Percentiles rank a stretch among this genome's conserved stretches.
These are phyloP conservation scores for Teleiodes luculella DNA, from an alignment of 2,888 invertebrate species.

Conservation along the genomic window DNA sequence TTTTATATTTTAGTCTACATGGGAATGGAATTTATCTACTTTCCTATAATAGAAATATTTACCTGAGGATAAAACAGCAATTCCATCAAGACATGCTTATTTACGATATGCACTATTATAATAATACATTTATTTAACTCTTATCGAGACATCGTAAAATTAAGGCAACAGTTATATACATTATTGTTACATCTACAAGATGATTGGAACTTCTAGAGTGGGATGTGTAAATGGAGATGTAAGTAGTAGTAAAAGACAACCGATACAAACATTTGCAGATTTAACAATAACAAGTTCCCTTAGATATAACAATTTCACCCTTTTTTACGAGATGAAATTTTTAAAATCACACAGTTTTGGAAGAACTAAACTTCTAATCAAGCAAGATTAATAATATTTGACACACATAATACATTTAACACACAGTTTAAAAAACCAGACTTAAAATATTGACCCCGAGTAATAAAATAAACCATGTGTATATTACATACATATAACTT, in stretches of 20 bases:
- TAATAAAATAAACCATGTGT: no score
- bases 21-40: conserved; percentile 33
- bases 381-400: no score
- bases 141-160: conserved; percentile 47
- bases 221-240: neutral
- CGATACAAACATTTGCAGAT: conserved; percentile 33
- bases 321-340: conserved; percentile 14
- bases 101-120: conserved; percentile 42
- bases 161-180: conserved; percentile 56
- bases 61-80: conserved; percentile 32
- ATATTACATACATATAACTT: no score
- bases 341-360: neutral
- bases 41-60: conserved; percentile 30
- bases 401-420: no score
- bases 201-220: neutral
- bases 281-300: conserved; percentile 41
- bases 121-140: conserved; percentile 31
- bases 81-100: conserved; percentile 40
- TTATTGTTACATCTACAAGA: conserved; percentile 43
- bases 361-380: no score
- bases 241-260: neutral
- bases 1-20: conserved; percentile 22
- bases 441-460: neutral
- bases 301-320: conserved; percentile 51
- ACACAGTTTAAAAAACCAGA: no score